Evolutionary conservation across 2,888 invertebrate species (phyloP), one percentile per base, ranked within the genome.

Genomic region (Zhuqinia jingwanae): DNA sequence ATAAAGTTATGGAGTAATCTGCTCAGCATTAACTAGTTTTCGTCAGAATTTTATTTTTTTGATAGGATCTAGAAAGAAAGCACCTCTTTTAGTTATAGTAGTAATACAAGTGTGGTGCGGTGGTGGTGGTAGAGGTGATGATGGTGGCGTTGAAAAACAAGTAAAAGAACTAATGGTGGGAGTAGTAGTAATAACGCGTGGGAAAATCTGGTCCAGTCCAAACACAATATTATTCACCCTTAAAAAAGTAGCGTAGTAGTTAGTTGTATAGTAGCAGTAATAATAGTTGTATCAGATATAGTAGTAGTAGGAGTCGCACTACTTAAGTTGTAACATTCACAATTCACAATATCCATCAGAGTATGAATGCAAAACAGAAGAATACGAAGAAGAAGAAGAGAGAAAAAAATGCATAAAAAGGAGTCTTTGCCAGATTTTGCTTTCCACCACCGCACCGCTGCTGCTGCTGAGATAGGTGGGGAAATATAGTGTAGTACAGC

Each of bases 151-250:
- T 10, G 17, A 65, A 36, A 36, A 36, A 36, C 36, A 36, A 65
- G 36, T 30, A 68, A 65, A 42, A 47, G 45, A 68, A 45, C 68
- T 68, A 68, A 68, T 45, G 42, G 42, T 42, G 42, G 68, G 45
- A 45, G 22, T 17, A 45, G 8, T 6, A 6, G 36, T 68, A 68
- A 68, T 68, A 68, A n/a, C 47, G 68, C 68, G 68, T 68, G 68
- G 45, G 68, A 68, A 68, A 68, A 68, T 68, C 68, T 68, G 68
- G 45, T 20, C 36, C 36, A 36, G 36, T 68, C 47, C 22, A 47
- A 45, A 68, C 42, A 68, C 20, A 68, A n/a, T n/a, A n/a, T n/a
- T n/a, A n/a, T n/a, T n/a, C n/a, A n/a, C n/a, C n/a, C n/a, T n/a
- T n/a, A 15, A 22, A 60, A 25, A 27, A 30, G 60, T 58, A 25